Percentiles rank a stretch among this genome's conserved stretches.
Conservation (phyloP, 2,797 vertebrate genomes). For the Echiichthys vipera region DNA sequence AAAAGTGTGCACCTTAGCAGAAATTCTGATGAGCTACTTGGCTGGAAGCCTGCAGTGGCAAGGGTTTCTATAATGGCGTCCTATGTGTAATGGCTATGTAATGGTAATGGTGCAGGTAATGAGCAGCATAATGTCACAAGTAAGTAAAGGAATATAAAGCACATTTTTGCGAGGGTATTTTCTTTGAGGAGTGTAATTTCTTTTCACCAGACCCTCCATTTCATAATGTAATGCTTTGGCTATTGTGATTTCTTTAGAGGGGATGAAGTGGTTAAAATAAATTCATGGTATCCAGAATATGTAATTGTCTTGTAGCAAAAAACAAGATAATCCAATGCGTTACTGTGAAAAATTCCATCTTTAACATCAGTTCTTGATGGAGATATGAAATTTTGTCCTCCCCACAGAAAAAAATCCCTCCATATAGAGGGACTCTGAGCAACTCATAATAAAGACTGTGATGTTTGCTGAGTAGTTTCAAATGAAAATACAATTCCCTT, state of each 20-base stretch:
- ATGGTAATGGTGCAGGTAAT: constrained; percentile 74
- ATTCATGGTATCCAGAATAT: constrained; percentile 35
- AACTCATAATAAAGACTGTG: constrained; percentile 57
- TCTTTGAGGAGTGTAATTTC: constrained; percentile 55
- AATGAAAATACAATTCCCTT: constrained; percentile 69
- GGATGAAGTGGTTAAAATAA: constrained; percentile 37
- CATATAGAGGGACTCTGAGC: constrained; percentile 46
- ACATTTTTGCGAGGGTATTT: constrained; percentile 54
- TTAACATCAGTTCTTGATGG: constrained; percentile 39
- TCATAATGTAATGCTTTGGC: constrained; percentile 46
- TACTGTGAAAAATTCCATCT: constrained; percentile 42
- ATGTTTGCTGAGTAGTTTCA: constrained; percentile 73
- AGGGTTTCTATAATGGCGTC: constrained; percentile 64
- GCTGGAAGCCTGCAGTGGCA: constrained; percentile 67
- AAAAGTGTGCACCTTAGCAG: constrained; percentile 74
- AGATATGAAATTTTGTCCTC: constrained; percentile 42
- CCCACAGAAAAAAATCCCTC: constrained; percentile 33
- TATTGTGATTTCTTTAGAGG: constrained; percentile 22
- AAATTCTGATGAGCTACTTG: constrained; percentile 78
- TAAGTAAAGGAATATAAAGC: constrained; percentile 71
- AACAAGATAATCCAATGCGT: constrained; percentile 43
- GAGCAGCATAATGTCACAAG: constrained; percentile 72
- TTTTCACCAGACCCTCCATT: constrained; percentile 43
- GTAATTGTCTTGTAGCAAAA: constrained; percentile 25
- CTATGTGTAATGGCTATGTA: constrained; percentile 66